These are phyloP conservation scores for Casuarius casuarius DNA, from an alignment of 2,113 vertebrate genomes.

Conservation along the genomic window DNA sequence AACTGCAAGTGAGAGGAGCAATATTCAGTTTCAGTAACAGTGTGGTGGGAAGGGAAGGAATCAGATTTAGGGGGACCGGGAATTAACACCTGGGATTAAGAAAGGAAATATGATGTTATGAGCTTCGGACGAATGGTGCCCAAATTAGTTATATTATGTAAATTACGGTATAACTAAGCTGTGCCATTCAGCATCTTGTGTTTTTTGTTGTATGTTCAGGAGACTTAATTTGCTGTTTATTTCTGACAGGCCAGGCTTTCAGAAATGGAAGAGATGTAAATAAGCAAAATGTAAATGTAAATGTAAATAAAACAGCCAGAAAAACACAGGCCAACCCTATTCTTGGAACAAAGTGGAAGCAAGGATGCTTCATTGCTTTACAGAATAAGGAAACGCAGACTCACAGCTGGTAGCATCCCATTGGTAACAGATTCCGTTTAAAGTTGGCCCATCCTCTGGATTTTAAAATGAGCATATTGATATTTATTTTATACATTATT, in stretches of 20 bases:
- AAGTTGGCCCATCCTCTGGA: background rate
- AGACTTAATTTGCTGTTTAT: background rate
- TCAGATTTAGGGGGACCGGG: background rate
- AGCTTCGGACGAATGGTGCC: too few relatives aligned
- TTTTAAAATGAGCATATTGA: background rate
- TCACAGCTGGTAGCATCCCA: background rate
- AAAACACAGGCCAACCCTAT: background rate
- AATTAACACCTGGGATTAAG: background rate
- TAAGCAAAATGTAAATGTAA: background rate
- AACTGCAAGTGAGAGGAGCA: background rate
- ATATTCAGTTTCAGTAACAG: background rate
- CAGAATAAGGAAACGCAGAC: background rate
- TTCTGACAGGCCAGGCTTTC: background rate
- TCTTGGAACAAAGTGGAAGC: background rate
- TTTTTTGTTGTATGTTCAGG: background rate
- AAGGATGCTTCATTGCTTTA: background rate
- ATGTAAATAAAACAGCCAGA: background rate
- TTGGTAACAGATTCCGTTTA: background rate
- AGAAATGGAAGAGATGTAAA: background rate
- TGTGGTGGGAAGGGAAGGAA: background rate
- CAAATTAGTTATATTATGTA: background rate
- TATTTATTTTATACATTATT: background rate
- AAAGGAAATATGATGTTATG: background rate
- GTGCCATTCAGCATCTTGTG: background rate
- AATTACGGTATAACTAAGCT: background rate